Evolutionary conservation across 1,140 invertebrate species (phyloP).

Genomic region (Pogonomyrmex californicus): DNA sequence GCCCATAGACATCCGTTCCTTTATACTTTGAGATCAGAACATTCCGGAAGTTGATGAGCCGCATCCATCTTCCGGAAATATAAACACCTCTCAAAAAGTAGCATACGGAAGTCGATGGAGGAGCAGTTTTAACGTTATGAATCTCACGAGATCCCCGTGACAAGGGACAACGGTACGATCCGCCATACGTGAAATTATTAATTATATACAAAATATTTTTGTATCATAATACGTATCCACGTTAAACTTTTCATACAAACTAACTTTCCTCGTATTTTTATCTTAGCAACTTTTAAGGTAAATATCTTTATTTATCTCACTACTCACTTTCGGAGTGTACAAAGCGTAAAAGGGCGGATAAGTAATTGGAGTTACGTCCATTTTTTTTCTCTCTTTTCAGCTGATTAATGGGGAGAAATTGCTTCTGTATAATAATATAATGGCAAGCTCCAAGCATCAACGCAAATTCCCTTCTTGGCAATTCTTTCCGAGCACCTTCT

Average conservation of each 20-base stretch:
- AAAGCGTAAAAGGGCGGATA: too few species aligned
- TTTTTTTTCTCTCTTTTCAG: too few species aligned
- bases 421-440: not conserved
- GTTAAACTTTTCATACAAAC: not conserved
- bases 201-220: not conserved
- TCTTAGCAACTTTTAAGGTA: not conserved
- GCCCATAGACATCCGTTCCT: not conserved
- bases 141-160: conserved; percentile 1
- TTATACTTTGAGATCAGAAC: conserved; percentile 64
- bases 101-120: conserved; percentile 1
- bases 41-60: conserved; percentile 56
- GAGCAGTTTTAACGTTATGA: conserved; percentile 19
- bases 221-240: not conserved
- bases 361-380: too few species aligned
- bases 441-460: not conserved
- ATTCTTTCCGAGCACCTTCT: conserved; percentile 6
- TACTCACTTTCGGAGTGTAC: too few species aligned
- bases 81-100: conserved; percentile 57
- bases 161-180: not conserved
- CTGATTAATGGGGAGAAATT: not conserved
- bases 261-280: not conserved
- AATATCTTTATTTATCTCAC: not conserved
- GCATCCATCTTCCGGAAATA: conserved; percentile 53
- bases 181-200: conserved; percentile 30
- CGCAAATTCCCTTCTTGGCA: not conserved